A percentile compares a stretch with the other conserved stretches of the same genome.
These are phyloP conservation scores for Ctenochaetus hawaiiensis DNA, from an alignment of 2,797 vertebrate species.

Conservation along the genomic window DNA sequence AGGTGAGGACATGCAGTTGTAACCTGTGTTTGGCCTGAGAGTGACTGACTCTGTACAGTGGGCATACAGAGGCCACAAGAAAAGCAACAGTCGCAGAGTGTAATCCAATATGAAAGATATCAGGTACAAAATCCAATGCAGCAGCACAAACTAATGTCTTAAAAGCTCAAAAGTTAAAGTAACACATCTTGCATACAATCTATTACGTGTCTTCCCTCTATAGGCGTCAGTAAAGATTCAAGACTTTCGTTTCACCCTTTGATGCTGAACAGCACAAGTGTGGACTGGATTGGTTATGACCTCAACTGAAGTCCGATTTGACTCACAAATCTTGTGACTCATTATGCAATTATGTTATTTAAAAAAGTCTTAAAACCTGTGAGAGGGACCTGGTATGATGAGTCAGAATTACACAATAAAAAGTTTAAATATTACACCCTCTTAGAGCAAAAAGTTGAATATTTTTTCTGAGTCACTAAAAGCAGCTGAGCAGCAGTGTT, in stretches of 20 bases:
- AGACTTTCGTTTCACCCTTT: not conserved
- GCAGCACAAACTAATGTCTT: not conserved
- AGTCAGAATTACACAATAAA: not conserved
- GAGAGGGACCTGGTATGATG: not conserved
- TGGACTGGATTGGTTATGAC: not conserved
- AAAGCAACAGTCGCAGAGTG: not conserved
- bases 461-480: too few species aligned
- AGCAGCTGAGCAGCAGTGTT: too few species aligned
- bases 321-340: slow-evolving; percentile 1
- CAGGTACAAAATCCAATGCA: not conserved
- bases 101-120: not conserved
- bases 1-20: slow-evolving; percentile 10
- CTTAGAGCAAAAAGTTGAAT: not conserved
- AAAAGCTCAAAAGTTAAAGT: not conserved
- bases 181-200: not conserved
- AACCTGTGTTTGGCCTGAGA: not conserved
- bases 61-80: not conserved
- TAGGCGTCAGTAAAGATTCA: not conserved
- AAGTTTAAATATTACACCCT: not conserved
- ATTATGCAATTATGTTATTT: not conserved
- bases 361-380: not conserved
- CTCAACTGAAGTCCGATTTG: slow-evolving; percentile 11
- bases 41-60: not conserved
- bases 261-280: slow-evolving; percentile 1
- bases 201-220: too few species aligned